Percentiles rank a stretch among this genome's conserved stretches.
phyloP scores from a whole-genome alignment of 2,888 invertebrate genomes.

The Drosophila histrio region DNA sequence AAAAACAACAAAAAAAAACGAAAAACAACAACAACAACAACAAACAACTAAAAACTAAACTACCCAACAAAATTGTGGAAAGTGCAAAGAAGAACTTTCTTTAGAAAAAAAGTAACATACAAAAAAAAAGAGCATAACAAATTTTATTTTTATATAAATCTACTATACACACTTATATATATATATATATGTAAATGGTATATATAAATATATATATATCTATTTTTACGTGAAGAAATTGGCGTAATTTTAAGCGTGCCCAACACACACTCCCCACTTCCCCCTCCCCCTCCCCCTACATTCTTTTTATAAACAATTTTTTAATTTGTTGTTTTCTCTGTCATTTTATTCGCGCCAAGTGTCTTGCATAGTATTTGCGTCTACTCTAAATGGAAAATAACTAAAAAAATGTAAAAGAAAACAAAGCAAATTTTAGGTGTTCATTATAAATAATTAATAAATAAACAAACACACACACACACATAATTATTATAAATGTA shows the following conservation, averaged over 20 bases:
- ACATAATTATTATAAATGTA: slow-evolving; percentile 34
- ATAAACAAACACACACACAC: neutral
- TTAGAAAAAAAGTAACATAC: slow-evolving; percentile 26
- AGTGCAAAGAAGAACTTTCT: slow-evolving; percentile 38
- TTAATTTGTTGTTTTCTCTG: slow-evolving; percentile 18
- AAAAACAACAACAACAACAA: slow-evolving; percentile 14
- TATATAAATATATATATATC: slow-evolving; percentile 33
- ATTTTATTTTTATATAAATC: slow-evolving; percentile 70
- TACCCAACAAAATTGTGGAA: slow-evolving; percentile 36
- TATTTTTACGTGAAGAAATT: slow-evolving; percentile 47
- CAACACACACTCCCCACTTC: neutral
- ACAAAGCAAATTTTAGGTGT: slow-evolving; percentile 61
- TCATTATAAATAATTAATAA: slow-evolving; percentile 44
- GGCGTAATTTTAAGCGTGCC: slow-evolving; percentile 56
- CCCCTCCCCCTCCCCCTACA: neutral
- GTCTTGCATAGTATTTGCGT: slow-evolving; percentile 72
- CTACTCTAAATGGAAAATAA: slow-evolving; percentile 49
- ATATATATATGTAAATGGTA: slow-evolving; percentile 31
- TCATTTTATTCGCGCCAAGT: slow-evolving; percentile 60
- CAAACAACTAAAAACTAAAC: too few species aligned
- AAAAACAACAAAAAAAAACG: slow-evolving; percentile 1
- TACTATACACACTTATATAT: slow-evolving; percentile 52
- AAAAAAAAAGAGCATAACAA: slow-evolving; percentile 39
- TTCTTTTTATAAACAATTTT: slow-evolving; percentile 18
- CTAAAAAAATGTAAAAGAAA: slow-evolving; percentile 28